Percentiles rank a stretch among this genome's conserved stretches.
Evolutionary conservation across 2,113 vertebrate genomes (phyloP).

Genomic region (Aptenodytes forsteri): DNA sequence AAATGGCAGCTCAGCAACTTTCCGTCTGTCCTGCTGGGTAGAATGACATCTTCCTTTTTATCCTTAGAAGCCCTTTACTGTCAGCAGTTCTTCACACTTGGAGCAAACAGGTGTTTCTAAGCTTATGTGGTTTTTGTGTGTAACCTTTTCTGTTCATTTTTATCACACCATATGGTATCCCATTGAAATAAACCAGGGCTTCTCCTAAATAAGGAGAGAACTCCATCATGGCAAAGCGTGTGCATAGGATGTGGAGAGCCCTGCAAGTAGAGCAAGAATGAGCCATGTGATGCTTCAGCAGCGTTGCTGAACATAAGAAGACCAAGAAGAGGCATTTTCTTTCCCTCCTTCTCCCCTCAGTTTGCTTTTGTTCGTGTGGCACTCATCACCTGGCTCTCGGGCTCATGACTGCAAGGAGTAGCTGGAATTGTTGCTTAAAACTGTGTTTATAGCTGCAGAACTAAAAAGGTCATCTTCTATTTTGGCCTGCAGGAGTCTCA

Average conservation of each 20-base stretch:
- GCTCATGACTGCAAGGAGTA: background rate
- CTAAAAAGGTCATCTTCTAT: conserved; percentile 50
- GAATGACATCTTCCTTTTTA: conserved; percentile 2
- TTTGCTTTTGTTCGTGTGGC: background rate
- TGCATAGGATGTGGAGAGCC: background rate
- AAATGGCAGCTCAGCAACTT: conserved; percentile 13
- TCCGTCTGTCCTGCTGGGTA: background rate
- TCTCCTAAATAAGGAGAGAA: conserved; percentile 13
- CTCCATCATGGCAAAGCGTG: background rate
- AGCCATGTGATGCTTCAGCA: background rate
- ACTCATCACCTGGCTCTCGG: conserved; percentile 28
- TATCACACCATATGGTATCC: conserved; percentile 53
- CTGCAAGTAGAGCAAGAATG: background rate
- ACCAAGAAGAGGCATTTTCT: background rate
- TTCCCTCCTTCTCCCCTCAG: background rate
- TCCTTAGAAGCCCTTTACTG: conserved; percentile 37
- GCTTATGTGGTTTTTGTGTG: background rate
- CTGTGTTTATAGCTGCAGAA: conserved; percentile 47
- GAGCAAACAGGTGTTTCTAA: conserved; percentile 48
- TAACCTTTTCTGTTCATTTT: conserved; percentile 61
- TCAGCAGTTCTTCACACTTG: conserved; percentile 4
- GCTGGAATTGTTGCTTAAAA: conserved; percentile 18
- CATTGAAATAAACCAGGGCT: conserved; percentile 22
- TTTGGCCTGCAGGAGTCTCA: conserved; percentile 49
- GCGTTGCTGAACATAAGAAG: background rate